Evolutionary conservation across 1,140 invertebrate species (phyloP), one percentile per base, ranked within the genome.

Genomic region (Aphidius gifuensis): DNA sequence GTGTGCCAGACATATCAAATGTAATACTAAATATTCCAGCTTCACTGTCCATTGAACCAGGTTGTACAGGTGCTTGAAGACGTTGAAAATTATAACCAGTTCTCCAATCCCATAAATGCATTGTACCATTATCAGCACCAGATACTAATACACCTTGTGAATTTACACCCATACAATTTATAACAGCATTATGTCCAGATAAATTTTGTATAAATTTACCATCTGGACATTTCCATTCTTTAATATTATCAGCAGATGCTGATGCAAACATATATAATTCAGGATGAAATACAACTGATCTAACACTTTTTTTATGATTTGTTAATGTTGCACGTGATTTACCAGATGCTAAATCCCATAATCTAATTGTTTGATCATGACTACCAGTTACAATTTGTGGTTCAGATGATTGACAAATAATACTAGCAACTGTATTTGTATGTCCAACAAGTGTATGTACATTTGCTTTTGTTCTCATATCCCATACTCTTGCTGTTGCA

Each of bases 11-110:
- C 61, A 93, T 89, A 78, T 99, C 97, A 82, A 94, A 99, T 5
- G 87, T 89, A 85, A 97, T 90, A 54, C 95, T 90, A 82, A 98
- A 99, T 65, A 99, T 94, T 53, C 97, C 97, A 42, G 94, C 92
- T 83, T 99, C 97, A 56, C 93, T 97, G 77, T 99, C 97, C 88
- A 99, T 98, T 4, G 96, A 99, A n/a, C 97, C 98, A 1, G 97
- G 96, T 79, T 99, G 97, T 3, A 96, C 93, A 9, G 92, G 90
- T 2, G 94, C 89, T 86, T 97, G 88, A 46, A 93, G 76, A 68
- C 93, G 85, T 82, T 99, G 97, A 79, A 99, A 99, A 82, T 99
- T 99, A 72, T 99, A 90, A 38, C 97, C 97, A 11, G 96, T 98
- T 70, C 92, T 87, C 97, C 97, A 99, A 80, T 99, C 97, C 97